Evolutionary conservation across 2,113 vertebrate species (phyloP).

Genomic region (Delphinus delphis): DNA sequence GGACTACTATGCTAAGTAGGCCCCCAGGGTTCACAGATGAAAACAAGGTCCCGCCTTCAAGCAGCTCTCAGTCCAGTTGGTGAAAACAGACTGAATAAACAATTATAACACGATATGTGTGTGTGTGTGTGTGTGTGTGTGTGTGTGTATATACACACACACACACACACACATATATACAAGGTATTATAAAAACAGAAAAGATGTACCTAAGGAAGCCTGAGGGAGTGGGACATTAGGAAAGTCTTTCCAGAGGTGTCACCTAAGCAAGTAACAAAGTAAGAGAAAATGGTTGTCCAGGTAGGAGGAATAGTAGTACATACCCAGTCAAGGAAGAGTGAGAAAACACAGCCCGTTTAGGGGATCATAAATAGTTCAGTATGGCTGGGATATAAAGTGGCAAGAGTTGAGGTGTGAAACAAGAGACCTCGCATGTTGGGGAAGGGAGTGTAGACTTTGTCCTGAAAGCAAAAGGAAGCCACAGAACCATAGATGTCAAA

Average conservation of each 20-base stretch:
- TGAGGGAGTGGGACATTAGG: not conserved
- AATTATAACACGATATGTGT: not conserved
- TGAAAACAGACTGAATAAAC: not conserved
- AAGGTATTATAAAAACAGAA: conserved; percentile 10
- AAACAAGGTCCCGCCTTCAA: not conserved
- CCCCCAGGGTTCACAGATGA: conserved; percentile 9
- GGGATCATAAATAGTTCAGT: not conserved
- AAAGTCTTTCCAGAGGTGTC: not conserved
- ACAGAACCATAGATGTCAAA: not conserved
- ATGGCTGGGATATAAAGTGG: not conserved
- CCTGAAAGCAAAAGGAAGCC: conserved; percentile 35
- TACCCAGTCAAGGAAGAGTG: not conserved
- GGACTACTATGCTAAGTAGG: not conserved
- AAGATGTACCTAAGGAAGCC: conserved; percentile 2
- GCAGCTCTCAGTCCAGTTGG: not conserved
- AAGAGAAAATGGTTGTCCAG: conserved; percentile 3
- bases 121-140: not conserved
- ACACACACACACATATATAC: not conserved
- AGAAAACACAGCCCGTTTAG: not conserved
- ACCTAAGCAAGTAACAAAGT: conserved; percentile 27
- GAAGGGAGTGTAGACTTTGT: conserved; percentile 2
- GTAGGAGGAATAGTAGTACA: not conserved
- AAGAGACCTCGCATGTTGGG: not conserved
- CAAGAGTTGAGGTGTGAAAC: not conserved
- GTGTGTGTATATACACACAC: too few species aligned